Evolutionary conservation across 2,113 vertebrate genomes (phyloP).

Genomic region (Turdus rufiventris): DNA sequence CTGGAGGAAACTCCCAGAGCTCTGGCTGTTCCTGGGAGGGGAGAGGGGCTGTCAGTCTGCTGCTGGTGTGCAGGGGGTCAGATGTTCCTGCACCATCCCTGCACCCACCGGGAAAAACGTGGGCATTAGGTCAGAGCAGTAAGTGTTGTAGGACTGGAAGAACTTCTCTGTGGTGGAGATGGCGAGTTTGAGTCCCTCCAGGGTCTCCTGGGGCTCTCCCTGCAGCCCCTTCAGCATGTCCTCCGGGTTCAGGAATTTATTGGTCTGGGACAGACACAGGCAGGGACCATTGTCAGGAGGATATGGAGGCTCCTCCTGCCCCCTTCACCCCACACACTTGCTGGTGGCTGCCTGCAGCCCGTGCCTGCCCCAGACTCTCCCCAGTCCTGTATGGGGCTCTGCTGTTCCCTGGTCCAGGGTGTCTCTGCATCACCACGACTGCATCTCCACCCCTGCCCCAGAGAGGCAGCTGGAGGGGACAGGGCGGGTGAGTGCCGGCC

Average conservation of each 20-base stretch:
- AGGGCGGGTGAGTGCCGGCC: neutral
- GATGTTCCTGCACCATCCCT: accelerated
- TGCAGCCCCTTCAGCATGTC: conserved; percentile 76
- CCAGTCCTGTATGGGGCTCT: accelerated
- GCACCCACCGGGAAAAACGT: conserved; percentile 57
- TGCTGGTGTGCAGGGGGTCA: accelerated
- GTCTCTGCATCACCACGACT: accelerated
- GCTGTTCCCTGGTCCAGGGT: neutral
- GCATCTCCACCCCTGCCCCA: neutral
- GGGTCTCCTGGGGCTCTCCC: conserved; percentile 61
- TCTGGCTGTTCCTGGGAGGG: conserved; percentile 11
- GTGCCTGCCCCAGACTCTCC: neutral
- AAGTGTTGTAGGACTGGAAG: conserved; percentile 61
- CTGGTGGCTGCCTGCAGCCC: neutral
- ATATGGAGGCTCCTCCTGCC: neutral
- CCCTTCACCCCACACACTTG: neutral
- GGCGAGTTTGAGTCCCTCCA: conserved; percentile 45
- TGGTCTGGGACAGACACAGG: conserved; percentile 54
- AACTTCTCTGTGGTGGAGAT: conserved; percentile 60
- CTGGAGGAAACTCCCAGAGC: conserved; percentile 71
- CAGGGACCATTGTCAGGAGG: neutral
- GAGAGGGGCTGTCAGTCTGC: neutral
- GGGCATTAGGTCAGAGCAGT: conserved; percentile 54
- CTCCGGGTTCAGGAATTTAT: conserved; percentile 68
- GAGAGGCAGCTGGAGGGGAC: no score